Evolutionary conservation across 1,140 invertebrate species (phyloP), one percentile per base, ranked within the genome.

Genomic region (Macrobrachium nipponense): DNA sequence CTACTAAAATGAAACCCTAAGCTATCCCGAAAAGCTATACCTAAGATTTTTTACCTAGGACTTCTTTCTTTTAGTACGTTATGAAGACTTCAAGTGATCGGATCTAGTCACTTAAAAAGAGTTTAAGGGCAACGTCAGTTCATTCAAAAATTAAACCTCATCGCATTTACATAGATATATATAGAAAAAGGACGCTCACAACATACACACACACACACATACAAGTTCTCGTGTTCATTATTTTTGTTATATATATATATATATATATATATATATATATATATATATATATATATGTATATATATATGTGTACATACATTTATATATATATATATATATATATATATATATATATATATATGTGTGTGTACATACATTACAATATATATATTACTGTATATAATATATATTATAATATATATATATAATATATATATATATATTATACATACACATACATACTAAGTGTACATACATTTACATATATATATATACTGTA

Each of bases 251-350:
- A 70, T 70, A 70, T 27, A 70, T 70, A 70, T 14, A 20, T 70
- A 70, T 70, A 70, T 7, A 27, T 23, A 70, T 70, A 14, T 70
- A 70, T 70, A 23, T 70, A 23, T 70, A 14, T 70, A 23, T 70
- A 5, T 70, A 23, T 70, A 23, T 20, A 23, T 20, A 23, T 20
- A 5, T 70, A 23, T 70, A 36, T 68, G 20, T n/a, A 68, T n/a
- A 68, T 68, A 68, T 68, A n/a, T 68, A n/a, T 68, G 12, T n/a
- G 20, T n/a, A 68, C 3, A 18, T 68, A 68, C 20, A 68, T 68
- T 20, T 68, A 68, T 68, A 68, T n/a, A 68, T 68, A 68, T 68
- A 68, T 68, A 68, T 68, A 68, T n/a, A 68, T 68, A 68, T 68
- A 68, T 68, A n/a, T 68, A 68, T 68, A 68, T 2, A 68, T 68